Percentiles rank a stretch among this genome's conserved stretches.
Conservation (phyloP, 1,140 invertebrate species). For the Drosophila prosaltans region DNA sequence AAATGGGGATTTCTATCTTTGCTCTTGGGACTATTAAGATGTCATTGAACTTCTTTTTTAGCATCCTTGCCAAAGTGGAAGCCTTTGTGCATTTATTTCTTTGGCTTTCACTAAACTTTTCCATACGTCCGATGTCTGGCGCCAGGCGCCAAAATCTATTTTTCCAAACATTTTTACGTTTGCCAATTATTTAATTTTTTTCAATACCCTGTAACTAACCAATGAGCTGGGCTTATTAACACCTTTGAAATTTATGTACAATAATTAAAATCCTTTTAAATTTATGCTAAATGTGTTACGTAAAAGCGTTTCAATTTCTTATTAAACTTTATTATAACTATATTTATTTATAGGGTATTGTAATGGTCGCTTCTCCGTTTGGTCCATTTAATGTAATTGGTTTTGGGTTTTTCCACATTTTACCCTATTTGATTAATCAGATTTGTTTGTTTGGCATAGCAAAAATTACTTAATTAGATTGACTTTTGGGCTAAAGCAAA, state of each 20-base stretch:
- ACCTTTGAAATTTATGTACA: too few species aligned
- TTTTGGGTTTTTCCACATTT: slow-evolving; percentile 55
- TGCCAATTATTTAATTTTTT: slow-evolving; percentile 73
- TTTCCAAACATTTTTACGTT: slow-evolving; percentile 23
- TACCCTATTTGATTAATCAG: slow-evolving; percentile 57
- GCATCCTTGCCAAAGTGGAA: slow-evolving; percentile 64
- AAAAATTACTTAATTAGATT: slow-evolving; percentile 79
- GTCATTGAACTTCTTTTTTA: slow-evolving; percentile 65
- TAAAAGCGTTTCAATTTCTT: too few species aligned
- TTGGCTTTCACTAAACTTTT: slow-evolving; percentile 29
- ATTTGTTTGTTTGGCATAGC: slow-evolving; percentile 69
- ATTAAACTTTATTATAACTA: too few species aligned
- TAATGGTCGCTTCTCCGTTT: slow-evolving; percentile 9
- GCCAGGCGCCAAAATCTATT: slow-evolving; percentile 57
- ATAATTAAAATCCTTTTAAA: too few species aligned
- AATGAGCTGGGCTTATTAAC: too few species aligned
- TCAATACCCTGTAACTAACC: neutral
- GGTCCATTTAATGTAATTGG: slow-evolving; percentile 73
- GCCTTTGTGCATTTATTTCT: slow-evolving; percentile 23
- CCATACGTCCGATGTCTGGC: slow-evolving; percentile 60
- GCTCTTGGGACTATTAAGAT: slow-evolving; percentile 65
- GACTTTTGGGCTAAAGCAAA: slow-evolving; percentile 45
- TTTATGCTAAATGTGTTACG: too few species aligned
- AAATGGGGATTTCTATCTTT: slow-evolving; percentile 8
- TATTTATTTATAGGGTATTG: neutral